Base-by-base conservation (phyloP, 2,797 vertebrate species). In the Danio aesculapii region DNA sequence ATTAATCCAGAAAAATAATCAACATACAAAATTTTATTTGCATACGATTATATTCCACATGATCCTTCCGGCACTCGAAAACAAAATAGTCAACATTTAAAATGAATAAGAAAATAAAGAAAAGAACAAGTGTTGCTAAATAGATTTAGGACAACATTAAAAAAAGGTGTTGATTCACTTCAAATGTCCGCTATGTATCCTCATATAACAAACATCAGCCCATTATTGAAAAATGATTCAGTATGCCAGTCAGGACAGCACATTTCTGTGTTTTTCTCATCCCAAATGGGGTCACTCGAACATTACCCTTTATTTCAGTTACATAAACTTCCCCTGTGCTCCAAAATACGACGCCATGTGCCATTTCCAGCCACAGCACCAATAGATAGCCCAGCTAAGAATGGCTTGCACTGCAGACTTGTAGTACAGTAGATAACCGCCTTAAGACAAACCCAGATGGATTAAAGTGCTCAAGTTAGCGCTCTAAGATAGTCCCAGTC, bases 381-480 rank as follows among this genome's bases (percentile, higher is more conserved):
- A 57, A 49, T 10, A 73, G 73, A 49, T 10, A 73, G 73, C 55
- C 69, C 30, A 0, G 39, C 62, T 55, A 57, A 58, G 13, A 63
- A 55, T 7, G 57, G 61, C 49, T 50, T 17, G 41, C 39, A 41
- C 17, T 61, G 19, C 47, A 72, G 57, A 46, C 4, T 53, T 50
- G 19, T 55, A 44, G 57, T 69, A 39, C 67, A 68, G 69, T 69
- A 77, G 64, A 63, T 59, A 66, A 81, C 57, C 0, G 9, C 30
- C 30, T 30, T 30, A 63, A 57, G 30, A 8, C 5, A 43, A 66
- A 74, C 43, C 64, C 4, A 61, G 63, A 66, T 44, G 75, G 49
- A 67, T 81, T 83, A 77, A 59, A 39, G 46, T 52, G 83, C 44
- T 67, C 4, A 66, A 81, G 77, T 89, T 87, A 89, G 75, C 7